Evolutionary conservation across 1,140 invertebrate genomes (phyloP).

Genomic region (Listronotus bonariensis): DNA sequence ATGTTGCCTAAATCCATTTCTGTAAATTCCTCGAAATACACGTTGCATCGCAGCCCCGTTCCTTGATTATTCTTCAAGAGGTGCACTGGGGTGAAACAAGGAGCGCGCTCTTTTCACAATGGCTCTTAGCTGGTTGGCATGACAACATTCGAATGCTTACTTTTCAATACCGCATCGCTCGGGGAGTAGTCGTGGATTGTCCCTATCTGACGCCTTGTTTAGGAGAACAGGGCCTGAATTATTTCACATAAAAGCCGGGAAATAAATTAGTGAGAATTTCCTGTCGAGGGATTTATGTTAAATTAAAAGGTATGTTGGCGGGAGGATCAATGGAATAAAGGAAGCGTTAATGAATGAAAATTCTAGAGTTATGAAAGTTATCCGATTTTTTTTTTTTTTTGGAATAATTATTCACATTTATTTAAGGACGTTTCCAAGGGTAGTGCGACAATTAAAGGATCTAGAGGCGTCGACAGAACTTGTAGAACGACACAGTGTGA

Average conservation of each 20-base stretch:
- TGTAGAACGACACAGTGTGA: no score
- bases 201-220: conserved; percentile 3
- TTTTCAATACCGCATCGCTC: conserved; percentile 1
- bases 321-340: background rate
- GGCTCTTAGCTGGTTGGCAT: conserved; percentile 40
- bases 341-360: background rate
- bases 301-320: background rate
- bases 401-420: no score
- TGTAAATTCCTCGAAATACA: conserved; percentile 2
- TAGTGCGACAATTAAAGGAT: no score
- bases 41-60: conserved; percentile 10
- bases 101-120: conserved; percentile 34
- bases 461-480: no score
- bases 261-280: background rate
- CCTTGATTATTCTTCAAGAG: conserved; percentile 44
- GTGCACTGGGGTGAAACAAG: conserved; percentile 39
- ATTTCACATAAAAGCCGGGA: background rate
- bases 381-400: no score
- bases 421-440: no score
- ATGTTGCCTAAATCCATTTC: conserved; percentile 39
- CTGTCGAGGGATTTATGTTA: conserved; percentile 1
- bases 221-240: background rate
- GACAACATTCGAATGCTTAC: conserved; percentile 35
- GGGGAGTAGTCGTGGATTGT: conserved; percentile 3
- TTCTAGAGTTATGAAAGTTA: no score